Evolutionary conservation across 1,140 invertebrate genomes (phyloP).

Genomic region (Ditylenchus dipsaci): DNA sequence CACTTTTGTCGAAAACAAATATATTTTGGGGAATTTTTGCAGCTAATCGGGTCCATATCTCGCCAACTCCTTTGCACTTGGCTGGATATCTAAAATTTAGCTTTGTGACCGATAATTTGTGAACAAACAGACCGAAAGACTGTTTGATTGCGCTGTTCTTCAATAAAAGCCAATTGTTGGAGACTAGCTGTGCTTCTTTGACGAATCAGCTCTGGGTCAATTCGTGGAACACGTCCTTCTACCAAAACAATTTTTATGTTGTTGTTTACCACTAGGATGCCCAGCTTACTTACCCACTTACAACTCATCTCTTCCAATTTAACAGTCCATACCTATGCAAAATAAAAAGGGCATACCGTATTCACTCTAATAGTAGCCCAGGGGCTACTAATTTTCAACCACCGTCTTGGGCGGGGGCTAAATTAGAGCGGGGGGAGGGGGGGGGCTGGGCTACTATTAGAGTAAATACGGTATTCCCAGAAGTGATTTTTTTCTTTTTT

Average conservation of each 20-base stretch:
- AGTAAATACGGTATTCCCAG: no score
- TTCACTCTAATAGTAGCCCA: no score
- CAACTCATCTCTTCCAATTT: conserved; percentile 29
- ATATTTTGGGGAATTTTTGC: conserved; percentile 13
- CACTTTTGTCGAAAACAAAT: conserved; percentile 28
- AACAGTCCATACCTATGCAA: conserved; percentile 41
- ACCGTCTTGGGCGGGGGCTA: no score
- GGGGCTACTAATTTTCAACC: no score
- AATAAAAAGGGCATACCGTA: not conserved
- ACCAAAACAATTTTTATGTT: no score
- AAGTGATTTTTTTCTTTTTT: no score
- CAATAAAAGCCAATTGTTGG: conserved; percentile 16
- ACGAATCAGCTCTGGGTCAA: conserved; percentile 15
- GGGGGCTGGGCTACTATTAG: no score
- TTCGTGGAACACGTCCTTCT: conserved; percentile 36
- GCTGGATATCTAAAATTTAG: conserved; percentile 31
- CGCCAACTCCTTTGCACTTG: conserved; percentile 35
- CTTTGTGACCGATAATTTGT: not conserved
- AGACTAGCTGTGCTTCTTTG: conserved; percentile 3
- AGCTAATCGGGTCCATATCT: conserved; percentile 33
- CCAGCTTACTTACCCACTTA: no score
- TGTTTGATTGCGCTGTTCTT: conserved; percentile 9
- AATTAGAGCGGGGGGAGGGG: no score
- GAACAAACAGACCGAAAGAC: conserved; percentile 10
- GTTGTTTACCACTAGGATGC: no score